These are phyloP conservation scores for Eurystomus glaucurus DNA, from an alignment of 2,797 vertebrate genomes.

Conservation along the genomic window DNA sequence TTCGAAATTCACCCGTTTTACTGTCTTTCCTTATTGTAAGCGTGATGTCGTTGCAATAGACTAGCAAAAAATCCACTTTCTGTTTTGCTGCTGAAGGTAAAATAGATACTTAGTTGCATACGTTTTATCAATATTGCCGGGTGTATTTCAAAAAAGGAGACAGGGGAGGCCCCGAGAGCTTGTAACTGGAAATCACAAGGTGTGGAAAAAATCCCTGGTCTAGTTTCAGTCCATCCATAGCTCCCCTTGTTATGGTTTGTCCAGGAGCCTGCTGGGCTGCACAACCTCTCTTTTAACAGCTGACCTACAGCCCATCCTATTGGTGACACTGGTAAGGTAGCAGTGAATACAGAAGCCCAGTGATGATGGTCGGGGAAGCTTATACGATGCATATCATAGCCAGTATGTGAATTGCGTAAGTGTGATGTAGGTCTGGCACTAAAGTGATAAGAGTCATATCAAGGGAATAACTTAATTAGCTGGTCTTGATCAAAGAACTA, in stretches of 20 bases:
- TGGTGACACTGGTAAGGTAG: conserved; percentile 21
- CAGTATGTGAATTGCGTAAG: conserved; percentile 7
- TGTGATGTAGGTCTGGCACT: conserved; percentile 75
- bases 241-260: not conserved
- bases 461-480: conserved; percentile 82
- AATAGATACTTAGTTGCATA: not conserved
- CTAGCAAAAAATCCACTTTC: not conserved
- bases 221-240: not conserved
- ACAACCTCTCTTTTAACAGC: not conserved
- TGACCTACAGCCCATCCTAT: not conserved
- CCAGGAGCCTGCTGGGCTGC: not conserved
- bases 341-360: not conserved
- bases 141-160: not conserved
- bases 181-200: not conserved
- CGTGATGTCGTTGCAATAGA: not conserved
- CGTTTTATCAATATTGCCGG: not conserved
- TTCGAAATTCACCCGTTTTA: not conserved
- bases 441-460: conserved; percentile 75
- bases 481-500: conserved; percentile 78
- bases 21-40: not conserved
- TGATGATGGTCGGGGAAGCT: conserved; percentile 31
- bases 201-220: not conserved
- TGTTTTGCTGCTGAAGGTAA: not conserved
- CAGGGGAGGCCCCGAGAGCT: not conserved
- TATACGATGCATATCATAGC: conserved; percentile 62